Evolutionary conservation across 2,888 invertebrate species (phyloP).

Genomic region (Epinotia brunnichana): DNA sequence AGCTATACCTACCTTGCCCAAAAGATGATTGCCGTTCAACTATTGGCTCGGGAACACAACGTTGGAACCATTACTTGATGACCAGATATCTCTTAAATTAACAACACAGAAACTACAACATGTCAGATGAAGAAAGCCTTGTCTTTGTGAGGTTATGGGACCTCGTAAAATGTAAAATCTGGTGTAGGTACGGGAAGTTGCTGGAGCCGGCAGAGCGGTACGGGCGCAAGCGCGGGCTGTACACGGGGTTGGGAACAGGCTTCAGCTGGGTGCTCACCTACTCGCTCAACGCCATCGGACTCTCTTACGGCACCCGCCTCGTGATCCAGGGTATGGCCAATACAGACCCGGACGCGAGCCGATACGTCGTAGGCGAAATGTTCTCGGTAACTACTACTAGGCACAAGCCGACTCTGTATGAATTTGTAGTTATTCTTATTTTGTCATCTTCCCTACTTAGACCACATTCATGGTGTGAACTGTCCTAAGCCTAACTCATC

Average conservation of each 20-base stretch:
- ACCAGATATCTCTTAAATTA: too few relatives aligned
- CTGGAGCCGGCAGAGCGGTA: conserved; percentile 79
- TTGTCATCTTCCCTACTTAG: neutral
- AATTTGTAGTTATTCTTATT: neutral
- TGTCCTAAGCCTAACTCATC: too few relatives aligned
- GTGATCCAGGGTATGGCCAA: conserved; percentile 81
- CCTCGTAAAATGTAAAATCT: neutral
- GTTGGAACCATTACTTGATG: too few relatives aligned
- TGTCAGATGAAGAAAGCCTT: too few relatives aligned
- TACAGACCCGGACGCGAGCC: conserved; percentile 60
- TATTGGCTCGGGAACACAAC: too few relatives aligned
- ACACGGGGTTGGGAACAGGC: conserved; percentile 85
- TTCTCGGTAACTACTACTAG: conserved; percentile 19
- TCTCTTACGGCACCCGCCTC: conserved; percentile 87
- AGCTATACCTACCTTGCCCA: too few relatives aligned
- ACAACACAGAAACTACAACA: too few relatives aligned
- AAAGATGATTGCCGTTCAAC: too few relatives aligned
- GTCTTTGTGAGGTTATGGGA: too few relatives aligned
- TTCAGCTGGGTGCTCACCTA: conserved; percentile 86
- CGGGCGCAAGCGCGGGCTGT: conserved; percentile 82
- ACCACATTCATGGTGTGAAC: neutral
- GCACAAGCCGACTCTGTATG: neutral
- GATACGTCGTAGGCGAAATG: conserved; percentile 36
- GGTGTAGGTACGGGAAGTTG: conserved; percentile 64
- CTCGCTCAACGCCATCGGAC: conserved; percentile 85